These are phyloP conservation scores for Python bivittatus DNA, from an alignment of 2,113 vertebrate species.

Conservation along the genomic window DNA sequence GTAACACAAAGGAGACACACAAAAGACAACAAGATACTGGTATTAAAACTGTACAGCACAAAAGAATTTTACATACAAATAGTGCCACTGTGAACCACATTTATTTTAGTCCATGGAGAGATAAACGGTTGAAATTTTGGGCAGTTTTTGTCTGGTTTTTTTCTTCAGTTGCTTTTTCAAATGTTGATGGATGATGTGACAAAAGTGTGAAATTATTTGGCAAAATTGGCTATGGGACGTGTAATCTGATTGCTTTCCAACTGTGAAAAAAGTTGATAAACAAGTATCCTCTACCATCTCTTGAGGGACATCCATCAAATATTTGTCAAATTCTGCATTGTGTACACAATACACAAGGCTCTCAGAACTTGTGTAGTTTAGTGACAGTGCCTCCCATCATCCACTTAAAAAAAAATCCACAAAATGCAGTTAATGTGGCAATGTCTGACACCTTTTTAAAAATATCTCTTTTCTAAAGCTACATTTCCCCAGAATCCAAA, in stretches of 20 bases:
- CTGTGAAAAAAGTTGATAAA: conserved; percentile 34
- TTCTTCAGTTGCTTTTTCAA: conserved; percentile 44
- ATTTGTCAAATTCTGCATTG: conserved; percentile 39
- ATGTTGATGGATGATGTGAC: conserved; percentile 30
- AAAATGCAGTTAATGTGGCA: conserved; percentile 27
- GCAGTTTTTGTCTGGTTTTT: conserved; percentile 55
- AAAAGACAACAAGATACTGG: conserved; percentile 19
- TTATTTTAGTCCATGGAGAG: conserved; percentile 46
- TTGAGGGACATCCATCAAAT: conserved; percentile 20
- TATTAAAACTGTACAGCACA: conserved; percentile 47
- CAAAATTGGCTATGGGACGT: conserved; percentile 51
- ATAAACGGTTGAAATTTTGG: conserved; percentile 46
- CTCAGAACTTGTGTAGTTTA: neutral
- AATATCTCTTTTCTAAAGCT: conserved; percentile 35
- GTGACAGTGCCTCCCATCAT: conserved; percentile 45
- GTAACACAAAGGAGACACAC: conserved; percentile 44
- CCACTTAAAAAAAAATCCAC: conserved; percentile 4
- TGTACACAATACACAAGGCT: conserved; percentile 43
- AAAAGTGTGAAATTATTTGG: conserved; percentile 20
- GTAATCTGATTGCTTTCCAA: conserved; percentile 44
- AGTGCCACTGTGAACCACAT: conserved; percentile 45
- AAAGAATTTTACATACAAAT: conserved; percentile 56
- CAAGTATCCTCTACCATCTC: conserved; percentile 53
- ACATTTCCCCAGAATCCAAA: conserved; percentile 46
- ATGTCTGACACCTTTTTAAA: conserved; percentile 24